phyloP scores from a whole-genome alignment of 2,888 invertebrate genomes.

The Fabriciana adippe region DNA sequence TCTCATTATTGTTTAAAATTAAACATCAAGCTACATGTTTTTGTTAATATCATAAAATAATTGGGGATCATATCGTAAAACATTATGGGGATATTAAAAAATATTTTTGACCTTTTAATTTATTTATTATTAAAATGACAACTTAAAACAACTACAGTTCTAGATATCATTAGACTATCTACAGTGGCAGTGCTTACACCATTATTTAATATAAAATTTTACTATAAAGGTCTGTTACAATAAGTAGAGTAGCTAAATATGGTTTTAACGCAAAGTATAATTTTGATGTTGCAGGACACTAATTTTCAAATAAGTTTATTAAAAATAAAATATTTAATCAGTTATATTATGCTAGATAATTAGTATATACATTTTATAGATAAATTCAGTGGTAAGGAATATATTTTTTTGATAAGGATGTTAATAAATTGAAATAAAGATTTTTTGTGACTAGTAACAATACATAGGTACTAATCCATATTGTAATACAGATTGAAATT shows the following conservation, averaged over 20 bases:
- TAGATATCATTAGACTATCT: constrained; percentile 60
- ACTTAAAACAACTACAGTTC: constrained; percentile 41
- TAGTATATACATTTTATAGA: too few species aligned
- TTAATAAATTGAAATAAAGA: constrained; percentile 7
- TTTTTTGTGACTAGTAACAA: constrained; percentile 41
- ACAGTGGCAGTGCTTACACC: constrained; percentile 73
- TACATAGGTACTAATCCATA: constrained; percentile 27
- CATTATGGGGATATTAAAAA: constrained; percentile 24
- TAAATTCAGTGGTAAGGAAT: background rate
- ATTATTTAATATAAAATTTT: constrained; percentile 27
- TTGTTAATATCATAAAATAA: background rate
- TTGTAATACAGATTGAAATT: constrained; percentile 14
- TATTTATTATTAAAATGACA: constrained; percentile 57
- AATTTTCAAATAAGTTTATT: too few species aligned
- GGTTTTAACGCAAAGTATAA: background rate
- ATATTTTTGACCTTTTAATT: constrained; percentile 46
- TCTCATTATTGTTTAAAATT: too few species aligned
- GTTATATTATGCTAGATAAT: too few species aligned
- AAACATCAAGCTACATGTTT: background rate
- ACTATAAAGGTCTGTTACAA: constrained; percentile 9
- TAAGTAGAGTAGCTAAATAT: constrained; percentile 1
- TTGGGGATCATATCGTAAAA: too few species aligned
- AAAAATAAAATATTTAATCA: too few species aligned
- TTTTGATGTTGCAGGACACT: background rate
- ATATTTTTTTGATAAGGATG: background rate